These are phyloP conservation scores for Aptenodytes patagonicus DNA, from an alignment of 2,113 vertebrate species.

Conservation along the genomic window DNA sequence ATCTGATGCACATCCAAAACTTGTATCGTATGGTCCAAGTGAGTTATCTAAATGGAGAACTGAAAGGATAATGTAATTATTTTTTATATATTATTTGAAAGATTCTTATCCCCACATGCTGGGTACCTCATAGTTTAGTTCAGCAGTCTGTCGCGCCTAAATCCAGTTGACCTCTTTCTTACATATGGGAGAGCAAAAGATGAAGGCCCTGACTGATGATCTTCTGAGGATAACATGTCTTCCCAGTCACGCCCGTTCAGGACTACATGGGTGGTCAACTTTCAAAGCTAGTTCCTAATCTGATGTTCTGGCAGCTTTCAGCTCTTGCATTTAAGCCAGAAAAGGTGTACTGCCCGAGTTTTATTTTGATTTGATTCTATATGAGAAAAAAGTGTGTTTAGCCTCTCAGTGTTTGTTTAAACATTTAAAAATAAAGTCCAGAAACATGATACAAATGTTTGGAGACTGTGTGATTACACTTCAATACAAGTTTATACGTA, in stretches of 20 bases:
- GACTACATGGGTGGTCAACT: neutral
- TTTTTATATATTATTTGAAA: neutral
- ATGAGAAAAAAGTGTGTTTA: neutral
- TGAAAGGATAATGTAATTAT: conserved; percentile 43
- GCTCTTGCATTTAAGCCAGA: neutral
- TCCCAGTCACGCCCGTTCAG: neutral
- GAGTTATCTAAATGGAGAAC: conserved; percentile 83
- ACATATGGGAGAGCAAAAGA: neutral
- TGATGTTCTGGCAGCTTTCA: neutral
- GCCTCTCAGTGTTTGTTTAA: neutral
- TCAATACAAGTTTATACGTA: neutral
- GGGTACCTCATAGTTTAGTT: neutral
- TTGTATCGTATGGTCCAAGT: conserved; percentile 64
- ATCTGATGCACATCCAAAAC: conserved; percentile 69
- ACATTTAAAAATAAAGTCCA: neutral
- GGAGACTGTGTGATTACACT: neutral
- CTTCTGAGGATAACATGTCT: neutral
- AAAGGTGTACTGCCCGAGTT: neutral
- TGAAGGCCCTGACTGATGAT: neutral
- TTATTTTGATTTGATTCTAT: neutral
- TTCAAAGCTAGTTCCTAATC: neutral
- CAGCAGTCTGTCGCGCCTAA: neutral
- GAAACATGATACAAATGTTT: neutral
- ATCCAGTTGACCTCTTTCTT: neutral
- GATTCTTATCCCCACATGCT: neutral